Evolutionary conservation across 1,140 invertebrate genomes (phyloP).

Genomic region (Leptinotarsa defecta): DNA sequence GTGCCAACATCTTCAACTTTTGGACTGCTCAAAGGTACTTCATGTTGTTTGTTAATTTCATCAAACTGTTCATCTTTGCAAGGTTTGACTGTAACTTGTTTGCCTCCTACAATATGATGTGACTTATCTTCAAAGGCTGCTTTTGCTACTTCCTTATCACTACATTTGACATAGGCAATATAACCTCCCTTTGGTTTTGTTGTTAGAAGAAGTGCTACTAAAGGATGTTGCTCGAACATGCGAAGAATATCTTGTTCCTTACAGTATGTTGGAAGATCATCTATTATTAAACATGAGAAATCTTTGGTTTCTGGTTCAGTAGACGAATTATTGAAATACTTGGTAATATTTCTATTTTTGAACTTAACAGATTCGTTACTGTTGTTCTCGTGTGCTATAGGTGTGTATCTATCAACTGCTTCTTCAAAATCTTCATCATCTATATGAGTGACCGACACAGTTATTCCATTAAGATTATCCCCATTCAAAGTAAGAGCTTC

Average conservation of each 20-base stretch:
- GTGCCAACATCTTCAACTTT: constrained; percentile 45
- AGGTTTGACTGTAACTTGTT: constrained; percentile 60
- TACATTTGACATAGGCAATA: constrained; percentile 76
- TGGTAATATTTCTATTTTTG: constrained; percentile 39
- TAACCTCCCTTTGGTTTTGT: constrained; percentile 63
- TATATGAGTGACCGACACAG: constrained; percentile 65
- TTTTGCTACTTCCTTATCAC: constrained; percentile 69
- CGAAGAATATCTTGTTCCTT: constrained; percentile 79
- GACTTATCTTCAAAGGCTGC: constrained; percentile 61
- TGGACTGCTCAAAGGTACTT: constrained; percentile 34
- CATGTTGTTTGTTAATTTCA: constrained; percentile 56
- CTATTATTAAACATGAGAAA: constrained; percentile 66
- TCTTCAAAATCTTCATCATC: constrained; percentile 69
- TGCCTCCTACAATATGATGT: constrained; percentile 63
- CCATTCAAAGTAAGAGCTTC: constrained; percentile 69
- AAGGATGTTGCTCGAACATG: constrained; percentile 72
- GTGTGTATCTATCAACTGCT: constrained; percentile 66
- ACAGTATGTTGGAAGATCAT: constrained; percentile 73
- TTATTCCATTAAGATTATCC: constrained; percentile 64
- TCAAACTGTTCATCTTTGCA: constrained; percentile 62
- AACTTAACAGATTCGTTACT: constrained; percentile 28
- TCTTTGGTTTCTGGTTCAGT: constrained; percentile 36
- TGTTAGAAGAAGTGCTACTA: constrained; percentile 71
- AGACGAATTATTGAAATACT: constrained; percentile 56
- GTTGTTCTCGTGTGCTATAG: constrained; percentile 44